Conservation (phyloP, 2,888 invertebrate species). For the Steinernema scapterisci region DNA sequence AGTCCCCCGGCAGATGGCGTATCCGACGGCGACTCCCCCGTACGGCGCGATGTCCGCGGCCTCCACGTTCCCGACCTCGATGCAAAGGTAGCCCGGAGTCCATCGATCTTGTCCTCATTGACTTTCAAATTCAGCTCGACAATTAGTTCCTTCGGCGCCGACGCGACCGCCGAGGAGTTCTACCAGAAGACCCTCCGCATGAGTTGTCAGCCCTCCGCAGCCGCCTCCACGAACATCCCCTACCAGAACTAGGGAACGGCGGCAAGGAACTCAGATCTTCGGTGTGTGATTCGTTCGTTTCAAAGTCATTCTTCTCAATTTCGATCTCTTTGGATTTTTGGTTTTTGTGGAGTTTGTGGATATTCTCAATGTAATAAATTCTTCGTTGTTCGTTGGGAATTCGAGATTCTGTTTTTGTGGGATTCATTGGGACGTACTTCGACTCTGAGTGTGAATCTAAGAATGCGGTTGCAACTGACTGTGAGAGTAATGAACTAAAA, state of each 20-base stretch:
- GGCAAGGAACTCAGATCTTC: not conserved
- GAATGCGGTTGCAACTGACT: no score
- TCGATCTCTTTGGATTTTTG: not conserved
- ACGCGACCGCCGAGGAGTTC: constrained; percentile 60
- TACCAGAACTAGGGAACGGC: constrained; percentile 6
- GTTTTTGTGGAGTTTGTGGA: not conserved
- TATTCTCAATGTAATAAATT: constrained; percentile 4
- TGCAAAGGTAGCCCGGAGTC: constrained; percentile 51
- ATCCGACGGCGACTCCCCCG: constrained; percentile 58
- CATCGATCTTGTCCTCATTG: constrained; percentile 35
- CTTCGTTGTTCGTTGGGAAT: no score
- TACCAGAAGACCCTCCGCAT: constrained; percentile 53
- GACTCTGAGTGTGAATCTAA: no score
- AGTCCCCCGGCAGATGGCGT: constrained; percentile 60
- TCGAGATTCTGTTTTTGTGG: no score
- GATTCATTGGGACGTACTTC: no score
- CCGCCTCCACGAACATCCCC: constrained; percentile 22
- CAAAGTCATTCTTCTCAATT: constrained; percentile 4
- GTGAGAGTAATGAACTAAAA: no score
- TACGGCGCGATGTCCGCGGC: constrained; percentile 47
- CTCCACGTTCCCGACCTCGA: constrained; percentile 51
- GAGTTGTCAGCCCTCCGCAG: constrained; percentile 18
- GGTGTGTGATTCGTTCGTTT: constrained; percentile 10
- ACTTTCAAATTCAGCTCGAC: constrained; percentile 42
- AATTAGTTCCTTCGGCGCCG: constrained; percentile 48